Evolutionary conservation across 2,888 invertebrate species (phyloP).

Genomic region (Isotomurus palustris): DNA sequence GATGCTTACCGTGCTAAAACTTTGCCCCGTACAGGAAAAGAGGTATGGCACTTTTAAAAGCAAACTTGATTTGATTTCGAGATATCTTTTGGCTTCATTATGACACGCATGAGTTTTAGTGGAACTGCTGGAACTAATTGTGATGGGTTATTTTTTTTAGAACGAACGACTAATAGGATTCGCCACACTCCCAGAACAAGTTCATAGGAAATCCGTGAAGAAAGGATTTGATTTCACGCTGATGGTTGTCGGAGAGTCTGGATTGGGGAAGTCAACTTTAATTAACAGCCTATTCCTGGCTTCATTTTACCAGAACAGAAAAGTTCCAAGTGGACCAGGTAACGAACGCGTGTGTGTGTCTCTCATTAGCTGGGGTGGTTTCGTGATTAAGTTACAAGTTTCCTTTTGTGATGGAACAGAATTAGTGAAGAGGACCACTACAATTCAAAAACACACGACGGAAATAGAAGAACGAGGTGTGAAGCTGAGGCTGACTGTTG

Average conservation of each 20-base stretch:
- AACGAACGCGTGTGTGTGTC: too few relatives aligned
- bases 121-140: not conserved
- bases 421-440: constrained; percentile 58
- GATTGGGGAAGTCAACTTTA: constrained; percentile 86
- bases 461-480: constrained; percentile 94
- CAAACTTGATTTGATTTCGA: not conserved
- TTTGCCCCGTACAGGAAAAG: constrained; percentile 46
- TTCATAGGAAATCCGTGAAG: constrained; percentile 94
- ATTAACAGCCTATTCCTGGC: constrained; percentile 93
- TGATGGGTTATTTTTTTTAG: constrained; percentile 15
- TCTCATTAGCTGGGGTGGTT: too few relatives aligned
- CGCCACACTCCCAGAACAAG: constrained; percentile 94
- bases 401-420: constrained; percentile 50
- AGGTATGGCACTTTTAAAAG: constrained; percentile 31
- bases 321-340: constrained; percentile 43
- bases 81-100: not conserved
- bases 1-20: constrained; percentile 47
- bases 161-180: constrained; percentile 63
- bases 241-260: constrained; percentile 63
- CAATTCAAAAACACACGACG: constrained; percentile 69
- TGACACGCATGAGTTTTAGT: not conserved
- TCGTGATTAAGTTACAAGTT: not conserved
- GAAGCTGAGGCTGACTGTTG: constrained; percentile 80
- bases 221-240: constrained; percentile 96
- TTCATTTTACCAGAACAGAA: constrained; percentile 87